Percentiles rank a stretch among this genome's conserved stretches.
Conservation (phyloP, 2,113 vertebrate species). For the Caretta caretta region DNA sequence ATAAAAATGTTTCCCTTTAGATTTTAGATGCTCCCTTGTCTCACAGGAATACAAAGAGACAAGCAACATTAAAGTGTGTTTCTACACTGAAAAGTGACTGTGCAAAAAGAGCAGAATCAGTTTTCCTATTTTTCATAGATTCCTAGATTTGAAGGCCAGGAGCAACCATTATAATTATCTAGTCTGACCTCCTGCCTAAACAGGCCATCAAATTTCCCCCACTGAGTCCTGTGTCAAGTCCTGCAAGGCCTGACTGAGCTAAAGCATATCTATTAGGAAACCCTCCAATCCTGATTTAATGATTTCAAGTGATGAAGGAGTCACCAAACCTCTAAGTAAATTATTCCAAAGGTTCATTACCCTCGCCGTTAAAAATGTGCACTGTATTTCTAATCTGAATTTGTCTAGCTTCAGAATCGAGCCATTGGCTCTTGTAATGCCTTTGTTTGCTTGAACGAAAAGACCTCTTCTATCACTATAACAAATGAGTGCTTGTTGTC, state of each 20-base stretch:
- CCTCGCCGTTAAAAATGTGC: not conserved
- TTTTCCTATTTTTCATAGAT: not conserved
- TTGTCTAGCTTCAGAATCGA: not conserved
- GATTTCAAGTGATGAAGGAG: not conserved
- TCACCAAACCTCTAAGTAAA: not conserved
- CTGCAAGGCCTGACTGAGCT: not conserved
- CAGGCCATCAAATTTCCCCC: not conserved
- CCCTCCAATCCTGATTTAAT: not conserved
- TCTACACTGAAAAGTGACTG: not conserved
- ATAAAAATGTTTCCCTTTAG: not conserved
- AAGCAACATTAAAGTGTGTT: rapidly evolving
- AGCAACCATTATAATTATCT: not conserved
- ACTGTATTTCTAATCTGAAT: not conserved
- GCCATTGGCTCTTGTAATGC: not conserved
- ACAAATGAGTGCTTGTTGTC: not conserved
- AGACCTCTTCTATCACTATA: not conserved
- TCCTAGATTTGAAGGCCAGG: not conserved
- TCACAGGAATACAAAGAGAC: not conserved
- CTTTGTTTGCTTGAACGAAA: not conserved
- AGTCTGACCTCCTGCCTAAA: not conserved
- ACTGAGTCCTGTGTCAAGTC: not conserved
- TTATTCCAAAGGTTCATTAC: not conserved
- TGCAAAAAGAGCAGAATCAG: not conserved
- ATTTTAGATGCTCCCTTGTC: not conserved
- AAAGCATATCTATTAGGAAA: not conserved